These are phyloP conservation scores for Rhagium mordax DNA, from an alignment of 2,888 invertebrate species.

Conservation along the genomic window DNA sequence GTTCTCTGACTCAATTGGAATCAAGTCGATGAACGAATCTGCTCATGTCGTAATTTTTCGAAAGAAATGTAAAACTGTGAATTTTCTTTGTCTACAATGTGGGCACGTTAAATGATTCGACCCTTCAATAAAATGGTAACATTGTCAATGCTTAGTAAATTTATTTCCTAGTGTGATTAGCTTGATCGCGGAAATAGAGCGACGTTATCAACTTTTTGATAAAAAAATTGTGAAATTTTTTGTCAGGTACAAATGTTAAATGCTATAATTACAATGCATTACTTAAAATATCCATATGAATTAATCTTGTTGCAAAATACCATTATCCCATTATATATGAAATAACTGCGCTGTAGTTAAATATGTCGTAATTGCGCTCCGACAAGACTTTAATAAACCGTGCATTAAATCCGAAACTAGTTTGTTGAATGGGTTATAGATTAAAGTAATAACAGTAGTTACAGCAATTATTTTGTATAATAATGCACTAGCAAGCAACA, in stretches of 20 bases:
- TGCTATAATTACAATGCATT: not conserved
- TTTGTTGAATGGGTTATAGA: constrained; percentile 2
- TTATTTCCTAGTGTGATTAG: no score
- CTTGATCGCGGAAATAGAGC: no score
- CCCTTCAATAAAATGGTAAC: no score
- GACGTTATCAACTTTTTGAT: no score
- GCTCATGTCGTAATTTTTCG: no score
- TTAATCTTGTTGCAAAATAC: not conserved
- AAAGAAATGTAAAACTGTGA: no score
- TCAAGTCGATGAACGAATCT: no score
- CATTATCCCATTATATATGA: not conserved
- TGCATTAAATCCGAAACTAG: not conserved
- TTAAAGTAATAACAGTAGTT: not conserved
- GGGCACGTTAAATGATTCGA: no score
- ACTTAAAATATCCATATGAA: not conserved
- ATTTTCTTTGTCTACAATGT: no score
- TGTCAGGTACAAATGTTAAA: not conserved
- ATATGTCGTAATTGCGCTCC: not conserved
- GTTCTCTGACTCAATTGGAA: no score
- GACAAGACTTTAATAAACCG: not conserved
- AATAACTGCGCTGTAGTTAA: not conserved
- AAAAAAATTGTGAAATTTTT: no score
- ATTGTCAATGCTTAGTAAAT: no score
- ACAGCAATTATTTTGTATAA: not conserved
- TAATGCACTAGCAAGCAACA: not conserved